phyloP scores from a whole-genome alignment of 2,888 invertebrate genomes.

The Drosophila barbarae region DNA sequence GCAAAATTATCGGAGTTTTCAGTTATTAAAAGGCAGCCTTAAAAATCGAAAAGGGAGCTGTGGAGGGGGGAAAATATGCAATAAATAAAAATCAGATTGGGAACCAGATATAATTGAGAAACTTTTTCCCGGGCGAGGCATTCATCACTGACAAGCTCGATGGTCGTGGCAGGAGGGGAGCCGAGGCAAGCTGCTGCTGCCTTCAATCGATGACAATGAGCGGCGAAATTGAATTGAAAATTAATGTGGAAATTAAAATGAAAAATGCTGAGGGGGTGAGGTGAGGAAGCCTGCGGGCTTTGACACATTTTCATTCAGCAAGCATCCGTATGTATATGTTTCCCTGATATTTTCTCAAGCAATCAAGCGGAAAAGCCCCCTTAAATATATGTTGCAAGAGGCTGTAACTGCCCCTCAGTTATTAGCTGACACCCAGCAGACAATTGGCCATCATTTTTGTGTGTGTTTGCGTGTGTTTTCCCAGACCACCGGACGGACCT shows the following conservation, averaged over 20 bases:
- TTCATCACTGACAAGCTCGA: slow-evolving; percentile 39
- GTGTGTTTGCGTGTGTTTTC: not conserved
- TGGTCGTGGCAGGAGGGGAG: not conserved
- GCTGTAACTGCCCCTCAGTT: slow-evolving; percentile 14
- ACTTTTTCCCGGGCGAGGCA: slow-evolving; percentile 21
- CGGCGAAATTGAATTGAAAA: slow-evolving; percentile 51
- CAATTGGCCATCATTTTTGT: slow-evolving; percentile 29
- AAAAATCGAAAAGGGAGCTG: slow-evolving; percentile 4
- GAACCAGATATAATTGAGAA: slow-evolving; percentile 28
- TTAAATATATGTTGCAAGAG: slow-evolving; percentile 11
- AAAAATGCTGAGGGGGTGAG: slow-evolving; percentile 16
- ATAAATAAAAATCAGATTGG: slow-evolving; percentile 33
- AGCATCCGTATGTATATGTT: not conserved
- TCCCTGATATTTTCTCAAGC: slow-evolving; percentile 6
- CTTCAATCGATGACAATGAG: slow-evolving; percentile 52
- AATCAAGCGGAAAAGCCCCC: slow-evolving; percentile 22
- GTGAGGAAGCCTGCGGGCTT: slow-evolving; percentile 1
- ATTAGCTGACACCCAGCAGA: slow-evolving; percentile 35
- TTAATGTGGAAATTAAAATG: slow-evolving; percentile 54
- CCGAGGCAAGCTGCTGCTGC: slow-evolving; percentile 28
- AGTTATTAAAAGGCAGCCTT: slow-evolving; percentile 39
- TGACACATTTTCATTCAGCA: slow-evolving; percentile 40
- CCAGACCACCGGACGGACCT: slow-evolving; percentile 35
- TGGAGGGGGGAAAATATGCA: slow-evolving; percentile 17
- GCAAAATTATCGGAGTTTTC: slow-evolving; percentile 30